phyloP scores from a whole-genome alignment of 2,797 vertebrate genomes.

The Chaetophractus vellerosus region DNA sequence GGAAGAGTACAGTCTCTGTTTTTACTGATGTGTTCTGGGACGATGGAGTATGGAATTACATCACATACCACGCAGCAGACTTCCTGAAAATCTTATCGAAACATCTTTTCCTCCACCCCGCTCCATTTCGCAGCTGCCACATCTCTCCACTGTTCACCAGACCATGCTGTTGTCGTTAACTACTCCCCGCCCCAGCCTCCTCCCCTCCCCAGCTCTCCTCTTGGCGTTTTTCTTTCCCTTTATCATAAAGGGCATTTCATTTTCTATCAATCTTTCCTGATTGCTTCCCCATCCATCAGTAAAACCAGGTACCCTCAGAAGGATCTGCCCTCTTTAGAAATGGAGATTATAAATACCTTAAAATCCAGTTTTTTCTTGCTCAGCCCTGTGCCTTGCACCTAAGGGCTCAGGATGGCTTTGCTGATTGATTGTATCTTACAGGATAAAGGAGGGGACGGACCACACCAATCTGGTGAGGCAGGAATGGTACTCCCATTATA shows the following conservation, averaged over 20 bases:
- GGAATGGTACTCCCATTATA: neutral
- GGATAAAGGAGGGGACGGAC: neutral
- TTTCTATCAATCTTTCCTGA: neutral
- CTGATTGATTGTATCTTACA: neutral
- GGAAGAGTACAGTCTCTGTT: neutral
- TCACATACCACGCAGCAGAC: neutral
- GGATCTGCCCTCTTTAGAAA: neutral
- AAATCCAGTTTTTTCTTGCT: neutral
- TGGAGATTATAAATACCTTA: conserved; percentile 25
- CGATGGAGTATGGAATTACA: neutral
- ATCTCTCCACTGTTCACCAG: neutral
- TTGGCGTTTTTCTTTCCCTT: neutral
- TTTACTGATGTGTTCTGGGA: neutral
- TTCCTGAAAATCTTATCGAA: neutral
- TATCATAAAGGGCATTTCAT: conserved; percentile 3
- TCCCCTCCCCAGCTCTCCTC: neutral
- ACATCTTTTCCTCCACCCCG: neutral
- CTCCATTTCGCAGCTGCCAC: neutral
- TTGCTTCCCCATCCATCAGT: neutral
- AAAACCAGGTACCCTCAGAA: conserved; percentile 14
- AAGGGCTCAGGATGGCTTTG: neutral
- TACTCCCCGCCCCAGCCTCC: neutral
- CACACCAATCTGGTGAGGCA: neutral
- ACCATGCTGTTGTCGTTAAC: conserved; percentile 9
- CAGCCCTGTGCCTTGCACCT: neutral